These are phyloP conservation scores for Zapus hudsonius DNA, from an alignment of 2,113 vertebrate genomes.

Conservation along the genomic window DNA sequence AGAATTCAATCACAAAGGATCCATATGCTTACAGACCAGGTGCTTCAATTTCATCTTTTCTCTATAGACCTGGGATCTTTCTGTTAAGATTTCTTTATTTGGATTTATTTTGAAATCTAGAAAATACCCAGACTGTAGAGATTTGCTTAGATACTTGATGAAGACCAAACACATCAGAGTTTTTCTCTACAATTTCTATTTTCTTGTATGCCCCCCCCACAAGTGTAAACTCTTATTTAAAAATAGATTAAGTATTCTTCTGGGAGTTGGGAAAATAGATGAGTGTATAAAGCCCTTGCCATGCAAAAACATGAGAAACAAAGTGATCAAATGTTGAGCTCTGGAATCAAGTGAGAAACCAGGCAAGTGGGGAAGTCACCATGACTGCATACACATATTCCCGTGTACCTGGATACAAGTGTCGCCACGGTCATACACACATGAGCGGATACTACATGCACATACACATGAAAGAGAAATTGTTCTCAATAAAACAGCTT, in stretches of 20 bases:
- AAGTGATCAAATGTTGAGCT: no score
- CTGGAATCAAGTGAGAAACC: no score
- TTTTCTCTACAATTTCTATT: slow-evolving; percentile 17
- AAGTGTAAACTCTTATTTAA: slow-evolving; percentile 29
- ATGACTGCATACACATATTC: no score
- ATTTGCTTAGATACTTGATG: slow-evolving; percentile 69
- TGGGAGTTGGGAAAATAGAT: no score
- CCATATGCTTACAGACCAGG: not conserved
- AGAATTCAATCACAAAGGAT: not conserved
- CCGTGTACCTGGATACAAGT: no score
- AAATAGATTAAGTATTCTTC: slow-evolving; percentile 54
- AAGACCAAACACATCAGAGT: slow-evolving; percentile 38
- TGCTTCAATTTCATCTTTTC: not conserved
- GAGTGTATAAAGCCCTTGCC: no score
- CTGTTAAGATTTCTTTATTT: not conserved
- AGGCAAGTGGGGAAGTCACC: no score
- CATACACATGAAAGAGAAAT: no score
- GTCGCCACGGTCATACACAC: no score
- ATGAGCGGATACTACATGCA: no score
- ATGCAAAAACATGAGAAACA: no score
- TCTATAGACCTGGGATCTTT: not conserved
- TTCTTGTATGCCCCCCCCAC: not conserved
- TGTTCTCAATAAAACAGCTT: slow-evolving; percentile 58
- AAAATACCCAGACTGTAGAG: slow-evolving; percentile 60
- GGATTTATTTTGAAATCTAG: slow-evolving; percentile 48